Evolutionary conservation across 2,888 invertebrate species (phyloP).

Genomic region (Papilio protenor): DNA sequence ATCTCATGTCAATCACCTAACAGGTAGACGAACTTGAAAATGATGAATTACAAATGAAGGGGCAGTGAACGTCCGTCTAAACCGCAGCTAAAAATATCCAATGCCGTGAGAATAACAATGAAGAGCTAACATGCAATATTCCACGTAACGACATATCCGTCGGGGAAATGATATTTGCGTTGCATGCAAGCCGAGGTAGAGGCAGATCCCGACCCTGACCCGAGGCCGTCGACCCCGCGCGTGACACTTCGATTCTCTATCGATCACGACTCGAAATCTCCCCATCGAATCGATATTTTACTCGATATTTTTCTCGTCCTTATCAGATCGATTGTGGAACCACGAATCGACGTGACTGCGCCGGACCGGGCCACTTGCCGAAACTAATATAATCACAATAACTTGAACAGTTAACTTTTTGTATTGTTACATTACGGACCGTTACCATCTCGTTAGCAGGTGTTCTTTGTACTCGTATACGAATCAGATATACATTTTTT

Average conservation of each 20-base stretch:
- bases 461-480: slow-evolving; percentile 53
- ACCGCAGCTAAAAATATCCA: slow-evolving; percentile 58
- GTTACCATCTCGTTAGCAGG: slow-evolving; percentile 74
- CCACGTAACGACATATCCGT: slow-evolving; percentile 77
- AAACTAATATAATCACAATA: slow-evolving; percentile 69
- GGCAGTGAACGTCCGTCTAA: slow-evolving; percentile 46
- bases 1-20: slow-evolving; percentile 22
- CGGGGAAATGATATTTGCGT: slow-evolving; percentile 69
- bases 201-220: slow-evolving; percentile 80
- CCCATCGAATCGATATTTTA: slow-evolving; percentile 67
- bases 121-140: slow-evolving; percentile 73
- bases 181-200: slow-evolving; percentile 71
- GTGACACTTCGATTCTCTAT: slow-evolving; percentile 84
- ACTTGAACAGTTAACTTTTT: slow-evolving; percentile 71
- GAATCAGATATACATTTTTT: slow-evolving; percentile 34
- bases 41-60: slow-evolving; percentile 42
- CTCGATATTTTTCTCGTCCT: slow-evolving; percentile 71
- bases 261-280: slow-evolving; percentile 81
- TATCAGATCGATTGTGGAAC: slow-evolving; percentile 71
- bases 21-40: slow-evolving; percentile 41
- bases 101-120: slow-evolving; percentile 73
- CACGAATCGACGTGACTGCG: slow-evolving; percentile 67
- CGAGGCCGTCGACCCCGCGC: slow-evolving; percentile 76
- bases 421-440: slow-evolving; percentile 70
- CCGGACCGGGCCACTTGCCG: slow-evolving; percentile 64